Percentiles rank a stretch among this genome's conserved stretches.
Evolutionary conservation across 1,140 invertebrate species (phyloP).

Genomic region (Hyposmocoma kahamanoa): DNA sequence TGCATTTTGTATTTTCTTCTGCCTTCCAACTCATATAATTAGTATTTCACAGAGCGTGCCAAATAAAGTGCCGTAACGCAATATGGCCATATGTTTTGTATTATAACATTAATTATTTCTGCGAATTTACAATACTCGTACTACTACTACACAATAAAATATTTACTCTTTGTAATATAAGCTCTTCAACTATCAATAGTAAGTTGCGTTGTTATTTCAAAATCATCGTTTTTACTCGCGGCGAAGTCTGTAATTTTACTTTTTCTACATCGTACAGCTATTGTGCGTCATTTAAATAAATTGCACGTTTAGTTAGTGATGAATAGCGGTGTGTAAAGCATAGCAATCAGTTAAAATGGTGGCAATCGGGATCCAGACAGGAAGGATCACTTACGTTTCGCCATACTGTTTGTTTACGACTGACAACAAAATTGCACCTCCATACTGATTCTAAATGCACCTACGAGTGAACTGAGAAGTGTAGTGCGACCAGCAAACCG

Average conservation of each 20-base stretch:
- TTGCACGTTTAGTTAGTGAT: background rate
- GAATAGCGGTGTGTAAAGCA: background rate
- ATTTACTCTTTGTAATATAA: too few species aligned
- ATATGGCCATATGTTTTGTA: too few species aligned
- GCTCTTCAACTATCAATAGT: conserved; percentile 17
- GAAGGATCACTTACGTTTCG: conserved; percentile 14
- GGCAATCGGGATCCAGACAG: conserved; percentile 8
- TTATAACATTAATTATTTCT: too few species aligned
- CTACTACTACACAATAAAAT: too few species aligned
- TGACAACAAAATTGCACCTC: conserved; percentile 22
- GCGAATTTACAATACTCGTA: too few species aligned
- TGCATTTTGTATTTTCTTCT: too few species aligned
- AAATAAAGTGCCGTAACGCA: too few species aligned
- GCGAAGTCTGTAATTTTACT: conserved; percentile 21
- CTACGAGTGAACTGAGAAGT: conserved; percentile 5
- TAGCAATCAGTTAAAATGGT: conserved; percentile 7
- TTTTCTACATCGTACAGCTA: conserved; percentile 5
- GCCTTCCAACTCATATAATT: too few species aligned
- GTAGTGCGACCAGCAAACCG: conserved; percentile 9
- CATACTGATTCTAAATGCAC: background rate
- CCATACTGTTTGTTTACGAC: conserved; percentile 15
- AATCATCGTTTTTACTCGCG: conserved; percentile 18
- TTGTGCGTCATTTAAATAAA: background rate
- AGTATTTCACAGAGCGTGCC: too few species aligned
- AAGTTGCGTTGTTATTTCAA: conserved; percentile 16